Evolutionary conservation across 2,797 vertebrate species (phyloP).

Genomic region (Halcyon leucocephala): DNA sequence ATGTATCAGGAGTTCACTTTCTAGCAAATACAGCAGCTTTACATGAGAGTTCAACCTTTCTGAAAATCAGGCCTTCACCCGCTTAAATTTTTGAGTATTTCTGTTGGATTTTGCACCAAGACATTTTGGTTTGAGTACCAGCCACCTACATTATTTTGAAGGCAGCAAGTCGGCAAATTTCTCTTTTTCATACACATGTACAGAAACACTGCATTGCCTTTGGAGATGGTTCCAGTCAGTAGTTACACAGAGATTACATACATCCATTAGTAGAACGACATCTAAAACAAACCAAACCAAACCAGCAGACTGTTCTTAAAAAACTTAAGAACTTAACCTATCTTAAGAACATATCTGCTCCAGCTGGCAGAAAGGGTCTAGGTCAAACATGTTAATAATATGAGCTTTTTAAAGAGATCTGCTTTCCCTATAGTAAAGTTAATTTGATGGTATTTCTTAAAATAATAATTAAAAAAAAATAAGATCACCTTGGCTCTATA

Average conservation of each 20-base stretch:
- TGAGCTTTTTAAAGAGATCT: neutral
- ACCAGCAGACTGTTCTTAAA: neutral
- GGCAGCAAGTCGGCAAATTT: neutral
- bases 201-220: neutral
- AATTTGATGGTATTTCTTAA: neutral
- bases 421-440: neutral
- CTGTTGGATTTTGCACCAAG: neutral
- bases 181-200: neutral
- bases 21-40: neutral
- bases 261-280: neutral
- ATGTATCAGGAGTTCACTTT: neutral
- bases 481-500: neutral
- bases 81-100: neutral
- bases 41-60: neutral
- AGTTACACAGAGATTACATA: neutral
- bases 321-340: neutral
- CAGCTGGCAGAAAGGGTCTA: neutral
- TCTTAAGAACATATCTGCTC: too few species aligned
- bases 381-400: neutral
- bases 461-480: neutral
- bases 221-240: neutral
- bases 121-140: neutral
- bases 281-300: neutral
- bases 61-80: neutral
- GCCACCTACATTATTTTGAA: neutral